Evolutionary conservation across 1,140 invertebrate species (phyloP).

Genomic region (Drosophila ercepeae): DNA sequence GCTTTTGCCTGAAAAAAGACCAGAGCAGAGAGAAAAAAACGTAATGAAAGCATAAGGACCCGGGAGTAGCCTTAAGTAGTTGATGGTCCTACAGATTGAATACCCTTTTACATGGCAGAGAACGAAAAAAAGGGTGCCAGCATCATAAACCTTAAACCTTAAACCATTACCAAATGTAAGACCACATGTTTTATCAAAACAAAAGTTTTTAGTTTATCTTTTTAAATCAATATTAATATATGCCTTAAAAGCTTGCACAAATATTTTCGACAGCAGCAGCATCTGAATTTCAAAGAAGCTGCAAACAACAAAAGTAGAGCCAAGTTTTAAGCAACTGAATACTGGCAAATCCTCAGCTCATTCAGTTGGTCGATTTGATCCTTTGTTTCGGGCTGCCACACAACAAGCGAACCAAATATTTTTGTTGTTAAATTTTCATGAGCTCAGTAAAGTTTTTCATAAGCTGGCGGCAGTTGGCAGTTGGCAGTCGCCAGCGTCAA

Average conservation of each 20-base stretch:
- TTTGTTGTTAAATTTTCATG: slow-evolving; percentile 66
- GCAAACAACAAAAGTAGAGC: slow-evolving; percentile 43
- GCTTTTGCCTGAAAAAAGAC: slow-evolving; percentile 54
- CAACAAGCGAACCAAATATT: slow-evolving; percentile 2
- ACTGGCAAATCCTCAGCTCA: slow-evolving; percentile 37
- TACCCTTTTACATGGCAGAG: slow-evolving; percentile 36
- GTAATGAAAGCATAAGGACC: slow-evolving; percentile 51
- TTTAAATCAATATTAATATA: neutral
- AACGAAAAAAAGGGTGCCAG: neutral
- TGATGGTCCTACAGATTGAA: slow-evolving; percentile 26
- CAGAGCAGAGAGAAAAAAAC: slow-evolving; percentile 26
- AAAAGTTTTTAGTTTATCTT: neutral
- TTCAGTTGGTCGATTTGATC: slow-evolving; percentile 14
- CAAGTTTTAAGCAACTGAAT: slow-evolving; percentile 54
- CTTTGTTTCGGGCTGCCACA: slow-evolving; percentile 39
- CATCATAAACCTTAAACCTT: neutral
- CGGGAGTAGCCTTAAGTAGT: slow-evolving; percentile 8
- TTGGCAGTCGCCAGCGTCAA: slow-evolving; percentile 19
- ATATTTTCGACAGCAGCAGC: slow-evolving; percentile 22
- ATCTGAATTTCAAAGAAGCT: slow-evolving; percentile 16
- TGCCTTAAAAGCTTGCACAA: slow-evolving; percentile 1
- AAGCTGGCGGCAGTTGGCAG: slow-evolving; percentile 39
- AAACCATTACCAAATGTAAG: no score
- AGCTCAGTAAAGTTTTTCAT: slow-evolving; percentile 60
- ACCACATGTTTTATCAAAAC: no score